A percentile compares a stretch with the other conserved stretches of the same genome.
Evolutionary conservation across 2,888 invertebrate genomes (phyloP).

Genomic region (Colostygia pectinataria): DNA sequence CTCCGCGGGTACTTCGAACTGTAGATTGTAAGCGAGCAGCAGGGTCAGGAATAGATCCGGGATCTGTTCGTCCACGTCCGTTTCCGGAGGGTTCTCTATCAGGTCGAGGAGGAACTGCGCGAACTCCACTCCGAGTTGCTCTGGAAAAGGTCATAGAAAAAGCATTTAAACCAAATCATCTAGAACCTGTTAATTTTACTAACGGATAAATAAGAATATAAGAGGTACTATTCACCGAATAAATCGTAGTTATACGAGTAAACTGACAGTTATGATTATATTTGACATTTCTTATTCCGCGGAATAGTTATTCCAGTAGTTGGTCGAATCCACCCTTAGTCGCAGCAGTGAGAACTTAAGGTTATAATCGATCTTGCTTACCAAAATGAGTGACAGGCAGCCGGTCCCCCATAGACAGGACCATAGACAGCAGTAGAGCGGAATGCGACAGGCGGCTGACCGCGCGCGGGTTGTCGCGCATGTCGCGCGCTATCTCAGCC

Average conservation of each 20-base stretch:
- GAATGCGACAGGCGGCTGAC: conserved; percentile 92
- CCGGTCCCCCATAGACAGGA: conserved; percentile 94
- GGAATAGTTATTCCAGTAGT: too few relatives aligned
- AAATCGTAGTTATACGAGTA: too few relatives aligned
- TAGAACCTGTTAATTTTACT: too few relatives aligned
- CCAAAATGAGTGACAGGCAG: conserved; percentile 95
- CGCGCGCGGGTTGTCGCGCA: conserved; percentile 90
- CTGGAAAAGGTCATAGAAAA: conserved; percentile 72
- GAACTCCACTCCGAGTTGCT: conserved; percentile 92
- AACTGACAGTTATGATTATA: too few relatives aligned
- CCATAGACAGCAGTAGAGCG: conserved; percentile 91
- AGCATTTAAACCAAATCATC: too few relatives aligned
- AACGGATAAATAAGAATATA: too few relatives aligned
- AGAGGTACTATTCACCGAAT: too few relatives aligned
- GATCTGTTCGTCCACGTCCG: conserved; percentile 92
- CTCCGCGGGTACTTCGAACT: conserved; percentile 85
- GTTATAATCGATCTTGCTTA: conserved; percentile 59
- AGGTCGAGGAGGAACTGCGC: conserved; percentile 90
- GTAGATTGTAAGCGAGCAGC: conserved; percentile 94
- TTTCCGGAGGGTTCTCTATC: conserved; percentile 91
- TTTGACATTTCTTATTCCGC: too few relatives aligned
- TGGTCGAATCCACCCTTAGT: too few relatives aligned
- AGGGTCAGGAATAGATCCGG: conserved; percentile 93
- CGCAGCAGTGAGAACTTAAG: too few relatives aligned
- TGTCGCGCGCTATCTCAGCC: conserved; percentile 93